Evolutionary conservation across 2,113 vertebrate species (phyloP).

Genomic region (Otis tarda): DNA sequence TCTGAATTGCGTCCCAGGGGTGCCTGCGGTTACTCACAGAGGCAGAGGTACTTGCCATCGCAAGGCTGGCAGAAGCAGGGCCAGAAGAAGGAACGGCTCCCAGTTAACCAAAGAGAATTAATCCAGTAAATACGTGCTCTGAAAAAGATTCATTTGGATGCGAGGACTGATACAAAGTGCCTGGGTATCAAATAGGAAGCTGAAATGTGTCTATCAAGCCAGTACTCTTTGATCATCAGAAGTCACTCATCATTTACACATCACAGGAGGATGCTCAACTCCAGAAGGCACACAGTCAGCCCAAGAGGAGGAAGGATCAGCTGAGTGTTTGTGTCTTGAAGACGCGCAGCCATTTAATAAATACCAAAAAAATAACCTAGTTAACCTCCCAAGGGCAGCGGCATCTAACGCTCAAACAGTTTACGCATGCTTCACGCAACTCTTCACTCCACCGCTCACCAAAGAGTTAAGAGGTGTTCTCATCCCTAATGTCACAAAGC

Average conservation of each 20-base stretch:
- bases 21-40: background rate
- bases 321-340: conserved; percentile 27
- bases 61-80: background rate
- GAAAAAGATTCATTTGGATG: background rate
- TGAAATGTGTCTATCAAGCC: conserved; percentile 29
- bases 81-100: background rate
- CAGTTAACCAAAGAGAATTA: background rate
- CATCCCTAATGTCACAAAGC: background rate
- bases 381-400: background rate
- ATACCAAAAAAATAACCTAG: background rate
- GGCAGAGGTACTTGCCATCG: background rate
- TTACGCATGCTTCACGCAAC: background rate
- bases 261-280: conserved; percentile 52
- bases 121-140: background rate
- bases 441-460: background rate
- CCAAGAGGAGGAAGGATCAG: conserved; percentile 25
- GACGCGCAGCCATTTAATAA: background rate
- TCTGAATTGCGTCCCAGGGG: background rate
- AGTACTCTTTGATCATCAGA: conserved; percentile 40
- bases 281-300: conserved; percentile 40
- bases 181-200: background rate
- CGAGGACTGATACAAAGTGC: background rate
- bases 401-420: background rate
- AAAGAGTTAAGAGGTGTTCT: background rate
- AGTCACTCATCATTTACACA: conserved; percentile 60